These are phyloP conservation scores for Protophormia terraenovae DNA, from an alignment of 2,888 invertebrate genomes.

Conservation along the genomic window DNA sequence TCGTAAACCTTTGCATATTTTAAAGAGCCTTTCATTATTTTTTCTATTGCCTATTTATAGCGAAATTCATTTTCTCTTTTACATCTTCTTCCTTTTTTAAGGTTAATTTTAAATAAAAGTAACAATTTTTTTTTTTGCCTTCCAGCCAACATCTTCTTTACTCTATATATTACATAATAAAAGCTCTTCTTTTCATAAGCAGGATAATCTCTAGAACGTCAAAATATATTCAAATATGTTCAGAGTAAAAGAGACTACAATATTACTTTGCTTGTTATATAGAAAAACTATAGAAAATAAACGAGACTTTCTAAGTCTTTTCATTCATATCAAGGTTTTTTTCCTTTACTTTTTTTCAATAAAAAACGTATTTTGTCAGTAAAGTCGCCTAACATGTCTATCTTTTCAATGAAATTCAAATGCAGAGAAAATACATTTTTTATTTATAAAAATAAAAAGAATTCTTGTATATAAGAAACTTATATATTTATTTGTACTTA, in stretches of 20 bases:
- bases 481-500: not conserved
- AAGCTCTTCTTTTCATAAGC: conserved; percentile 41
- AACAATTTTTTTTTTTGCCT: not conserved
- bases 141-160: not conserved
- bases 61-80: too few relatives aligned
- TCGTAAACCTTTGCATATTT: too few relatives aligned
- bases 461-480: not conserved
- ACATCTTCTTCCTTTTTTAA: not conserved
- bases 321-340: conserved; percentile 29
- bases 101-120: conserved; percentile 11
- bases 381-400: conserved; percentile 5
- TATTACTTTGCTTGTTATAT: conserved; percentile 54
- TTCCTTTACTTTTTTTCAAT: not conserved
- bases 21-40: too few relatives aligned
- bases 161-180: not conserved
- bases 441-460: not conserved
- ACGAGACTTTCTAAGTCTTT: conserved; percentile 47
- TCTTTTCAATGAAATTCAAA: conserved; percentile 1
- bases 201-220: conserved; percentile 55
- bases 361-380: not conserved
- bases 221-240: not conserved
- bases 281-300: not conserved
- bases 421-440: conserved; percentile 23
- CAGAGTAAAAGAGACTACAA: conserved; percentile 11
- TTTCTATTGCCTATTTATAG: too few relatives aligned